phyloP scores from a whole-genome alignment of 2,888 invertebrate species.

The Xanthia icteritia region DNA sequence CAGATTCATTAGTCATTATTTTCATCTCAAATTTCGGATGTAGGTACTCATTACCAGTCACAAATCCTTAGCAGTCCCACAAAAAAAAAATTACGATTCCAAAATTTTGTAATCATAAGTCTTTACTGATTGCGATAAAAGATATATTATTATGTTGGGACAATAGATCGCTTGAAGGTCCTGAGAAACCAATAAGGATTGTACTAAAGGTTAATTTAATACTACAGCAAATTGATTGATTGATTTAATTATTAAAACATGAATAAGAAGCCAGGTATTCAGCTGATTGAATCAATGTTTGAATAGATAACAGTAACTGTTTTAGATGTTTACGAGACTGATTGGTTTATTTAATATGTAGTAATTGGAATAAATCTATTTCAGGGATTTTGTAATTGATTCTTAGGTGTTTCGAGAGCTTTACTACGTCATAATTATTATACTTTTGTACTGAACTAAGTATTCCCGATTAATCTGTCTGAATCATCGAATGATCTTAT shows the following conservation, averaged over 20 bases:
- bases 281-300: constrained; percentile 33
- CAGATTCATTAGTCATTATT: constrained; percentile 13
- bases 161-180: constrained; percentile 59
- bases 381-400: constrained; percentile 24
- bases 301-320: constrained; percentile 21
- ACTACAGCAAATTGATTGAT: constrained; percentile 57
- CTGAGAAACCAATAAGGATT: constrained; percentile 59
- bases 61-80: neutral
- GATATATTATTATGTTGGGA: constrained; percentile 48
- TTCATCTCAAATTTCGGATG: constrained; percentile 5
- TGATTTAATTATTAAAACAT: constrained; percentile 53
- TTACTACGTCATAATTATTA: neutral
- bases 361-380: constrained; percentile 28
- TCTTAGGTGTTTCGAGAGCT: constrained; percentile 13
- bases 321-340: constrained; percentile 32
- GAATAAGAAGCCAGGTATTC: constrained; percentile 44
- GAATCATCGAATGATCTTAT: constrained; percentile 32
- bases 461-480: constrained; percentile 1
- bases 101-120: constrained; percentile 17
- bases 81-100: no score
- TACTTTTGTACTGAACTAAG: neutral
- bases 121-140: constrained; percentile 48
- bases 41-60: neutral
- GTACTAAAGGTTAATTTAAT: constrained; percentile 62
- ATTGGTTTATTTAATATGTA: constrained; percentile 31